Base-by-base conservation (phyloP, 2,888 invertebrate genomes). In the Theristus sp. region DNA sequence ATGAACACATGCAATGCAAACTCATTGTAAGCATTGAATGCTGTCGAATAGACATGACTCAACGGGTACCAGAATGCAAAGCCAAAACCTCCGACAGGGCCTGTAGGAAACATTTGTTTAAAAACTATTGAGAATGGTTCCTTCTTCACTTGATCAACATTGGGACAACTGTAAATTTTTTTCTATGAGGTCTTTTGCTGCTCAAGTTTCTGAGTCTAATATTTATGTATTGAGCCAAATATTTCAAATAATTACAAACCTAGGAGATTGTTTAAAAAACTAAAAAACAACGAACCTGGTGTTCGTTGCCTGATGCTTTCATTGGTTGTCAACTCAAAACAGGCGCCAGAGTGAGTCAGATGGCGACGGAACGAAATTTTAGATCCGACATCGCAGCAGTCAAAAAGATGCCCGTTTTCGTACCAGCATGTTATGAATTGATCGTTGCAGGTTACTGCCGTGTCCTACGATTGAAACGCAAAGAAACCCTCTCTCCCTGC, bases 21-120 rank as follows among this genome's bases (percentile, higher is more conserved):
- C 47, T 60, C 60, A 27, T 60, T 55, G 29, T 60, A 60, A 24
- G 46, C 20, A 52, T 60, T 60, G 56, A 56, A 60, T 2, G 46
- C 60, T 24, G 56, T 27, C 10, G 10, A 6, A 24, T 47, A 29
- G 1, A 60, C 2, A 25, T 60, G 31, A 2, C 25, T 22, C 26
- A 24, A 47, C 31, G 60, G 60, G 25, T 60, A 60, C 60, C 60
- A 60, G 56, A 56, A 60, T 17, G 27, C 56, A 26, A 60, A 60
- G 17, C 60, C 60, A n/a, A 60, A n/a, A n/a, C 60, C 60, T 2
- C 60, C 60, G 22, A 60, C 60, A 2, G 60, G 60, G 17, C 60
- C 60, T 56, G 38, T 38, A 17, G 17, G 38, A 17, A 13, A n/a
- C n/a, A n/a, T n/a, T n/a, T n/a, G n/a, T n/a, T n/a, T n/a, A n/a